phyloP scores from a whole-genome alignment of 2,797 vertebrate species.

The Cyclura pinguis region DNA sequence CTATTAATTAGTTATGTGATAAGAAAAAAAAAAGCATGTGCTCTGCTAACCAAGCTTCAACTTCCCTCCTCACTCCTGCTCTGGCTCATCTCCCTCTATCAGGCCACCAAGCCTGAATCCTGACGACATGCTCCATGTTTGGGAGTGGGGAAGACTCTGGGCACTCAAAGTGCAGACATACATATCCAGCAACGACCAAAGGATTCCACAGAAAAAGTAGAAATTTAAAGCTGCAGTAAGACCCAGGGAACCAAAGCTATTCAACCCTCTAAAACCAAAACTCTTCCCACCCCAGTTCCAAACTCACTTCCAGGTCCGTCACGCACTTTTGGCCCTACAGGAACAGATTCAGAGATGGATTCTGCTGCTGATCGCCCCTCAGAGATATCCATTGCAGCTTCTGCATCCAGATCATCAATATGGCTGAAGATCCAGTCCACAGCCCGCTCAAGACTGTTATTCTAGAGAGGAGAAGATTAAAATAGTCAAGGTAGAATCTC shows the following conservation, averaged over 20 bases:
- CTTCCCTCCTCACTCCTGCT: not conserved
- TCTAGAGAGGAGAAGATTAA: slow-evolving; percentile 79
- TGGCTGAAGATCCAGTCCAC: slow-evolving; percentile 99
- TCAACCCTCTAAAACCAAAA: not conserved
- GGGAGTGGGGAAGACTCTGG: not conserved
- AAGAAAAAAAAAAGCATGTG: not conserved
- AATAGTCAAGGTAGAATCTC: slow-evolving; percentile 25
- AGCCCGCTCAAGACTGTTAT: slow-evolving; percentile 93
- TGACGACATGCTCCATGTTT: not conserved
- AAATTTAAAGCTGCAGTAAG: slow-evolving; percentile 1
- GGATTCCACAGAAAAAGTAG: not conserved
- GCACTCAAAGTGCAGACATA: not conserved
- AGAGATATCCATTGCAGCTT: slow-evolving; percentile 96
- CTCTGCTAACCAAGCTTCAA: not conserved
- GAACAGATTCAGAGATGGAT: slow-evolving; percentile 89
- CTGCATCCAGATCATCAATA: slow-evolving; percentile 93
- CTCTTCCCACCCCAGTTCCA: not conserved
- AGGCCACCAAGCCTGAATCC: not conserved
- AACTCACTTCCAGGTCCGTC: slow-evolving; percentile 95
- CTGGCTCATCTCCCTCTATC: not conserved
- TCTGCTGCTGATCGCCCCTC: slow-evolving; percentile 94
- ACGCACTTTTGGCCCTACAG: slow-evolving; percentile 93
- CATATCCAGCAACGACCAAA: not conserved
- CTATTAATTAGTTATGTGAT: not conserved
- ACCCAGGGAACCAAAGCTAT: not conserved